phyloP scores from a whole-genome alignment of 1,140 invertebrate genomes.

The Lordiphosa mommai region DNA sequence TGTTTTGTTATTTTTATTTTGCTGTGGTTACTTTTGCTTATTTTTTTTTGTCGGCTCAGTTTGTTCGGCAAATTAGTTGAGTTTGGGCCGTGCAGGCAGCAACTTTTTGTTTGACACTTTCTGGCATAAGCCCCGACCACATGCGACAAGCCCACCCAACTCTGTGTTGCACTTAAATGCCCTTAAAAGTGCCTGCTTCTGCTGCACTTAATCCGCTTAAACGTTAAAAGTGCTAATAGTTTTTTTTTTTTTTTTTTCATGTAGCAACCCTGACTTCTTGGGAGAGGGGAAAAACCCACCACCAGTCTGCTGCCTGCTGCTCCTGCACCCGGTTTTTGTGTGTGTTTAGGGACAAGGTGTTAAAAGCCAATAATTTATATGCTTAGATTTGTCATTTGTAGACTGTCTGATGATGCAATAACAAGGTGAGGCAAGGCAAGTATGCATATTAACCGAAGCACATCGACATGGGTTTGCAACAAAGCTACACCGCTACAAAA shows the following conservation, averaged over 20 bases:
- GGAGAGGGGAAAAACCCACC: conserved; percentile 18
- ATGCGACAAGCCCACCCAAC: conserved; percentile 43
- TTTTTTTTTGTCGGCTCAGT: conserved; percentile 20
- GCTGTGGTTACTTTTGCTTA: conserved; percentile 62
- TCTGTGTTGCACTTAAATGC: conserved; percentile 45
- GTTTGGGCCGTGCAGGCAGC: conserved; percentile 30
- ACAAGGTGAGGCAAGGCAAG: not conserved
- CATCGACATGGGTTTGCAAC: no score
- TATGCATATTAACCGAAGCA: no score
- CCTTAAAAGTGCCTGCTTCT: conserved; percentile 43
- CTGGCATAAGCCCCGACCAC: conserved; percentile 49
- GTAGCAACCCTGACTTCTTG: conserved; percentile 67
- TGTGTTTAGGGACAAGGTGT: conserved; percentile 45
- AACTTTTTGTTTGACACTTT: conserved; percentile 59
- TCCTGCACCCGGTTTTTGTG: not conserved
- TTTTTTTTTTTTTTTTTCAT: conserved; percentile 33
- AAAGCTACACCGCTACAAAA: no score
- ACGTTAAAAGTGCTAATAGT: conserved; percentile 75
- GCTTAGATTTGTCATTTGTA: conserved; percentile 59
- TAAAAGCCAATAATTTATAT: conserved; percentile 74
- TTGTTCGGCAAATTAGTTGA: conserved; percentile 60
- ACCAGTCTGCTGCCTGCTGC: conserved; percentile 5
- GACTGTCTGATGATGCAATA: conserved; percentile 14
- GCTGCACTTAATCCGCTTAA: conserved; percentile 69
- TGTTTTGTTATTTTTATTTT: conserved; percentile 31